Evolutionary conservation across 2,888 invertebrate genomes (phyloP).

Genomic region (Folsomia candida): DNA sequence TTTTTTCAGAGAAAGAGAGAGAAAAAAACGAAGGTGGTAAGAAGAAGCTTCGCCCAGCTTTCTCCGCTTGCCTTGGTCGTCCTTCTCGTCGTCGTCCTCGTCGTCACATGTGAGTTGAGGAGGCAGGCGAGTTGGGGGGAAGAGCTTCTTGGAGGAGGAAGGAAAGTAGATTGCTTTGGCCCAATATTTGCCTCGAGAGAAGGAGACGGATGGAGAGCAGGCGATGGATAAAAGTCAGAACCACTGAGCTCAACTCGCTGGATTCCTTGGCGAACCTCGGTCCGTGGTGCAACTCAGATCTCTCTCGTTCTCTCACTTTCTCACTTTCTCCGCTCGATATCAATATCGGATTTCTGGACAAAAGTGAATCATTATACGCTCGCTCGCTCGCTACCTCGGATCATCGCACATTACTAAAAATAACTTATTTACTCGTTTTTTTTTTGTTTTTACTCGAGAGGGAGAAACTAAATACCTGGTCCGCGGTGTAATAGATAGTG

Average conservation of each 20-base stretch:
- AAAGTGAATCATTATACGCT: no score
- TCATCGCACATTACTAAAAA: no score
- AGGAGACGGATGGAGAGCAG: conserved; percentile 13
- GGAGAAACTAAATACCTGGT: no score
- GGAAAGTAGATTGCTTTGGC: background rate
- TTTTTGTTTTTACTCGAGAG: no score
- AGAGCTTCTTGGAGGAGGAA: background rate
- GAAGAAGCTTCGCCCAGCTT: background rate
- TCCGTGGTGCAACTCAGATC: no score
- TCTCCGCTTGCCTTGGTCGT: background rate
- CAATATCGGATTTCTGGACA: no score
- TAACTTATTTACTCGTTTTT: no score
- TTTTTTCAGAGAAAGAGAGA: background rate
- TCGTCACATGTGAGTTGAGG: background rate
- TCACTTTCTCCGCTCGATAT: no score
- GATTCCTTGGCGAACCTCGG: conserved; percentile 9
- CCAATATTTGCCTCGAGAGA: background rate
- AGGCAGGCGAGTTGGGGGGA: conserved; percentile 2
- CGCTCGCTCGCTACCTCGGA: no score
- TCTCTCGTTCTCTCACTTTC: no score
- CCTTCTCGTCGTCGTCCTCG: background rate
- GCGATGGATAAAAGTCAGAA: conserved; percentile 2
- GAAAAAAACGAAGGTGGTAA: background rate
- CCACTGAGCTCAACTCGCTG: background rate
- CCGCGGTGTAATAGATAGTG: no score